Evolutionary conservation across 2,113 vertebrate genomes (phyloP), one percentile per base, ranked within the genome.

Genomic region (Odocoileus hemionus): DNA sequence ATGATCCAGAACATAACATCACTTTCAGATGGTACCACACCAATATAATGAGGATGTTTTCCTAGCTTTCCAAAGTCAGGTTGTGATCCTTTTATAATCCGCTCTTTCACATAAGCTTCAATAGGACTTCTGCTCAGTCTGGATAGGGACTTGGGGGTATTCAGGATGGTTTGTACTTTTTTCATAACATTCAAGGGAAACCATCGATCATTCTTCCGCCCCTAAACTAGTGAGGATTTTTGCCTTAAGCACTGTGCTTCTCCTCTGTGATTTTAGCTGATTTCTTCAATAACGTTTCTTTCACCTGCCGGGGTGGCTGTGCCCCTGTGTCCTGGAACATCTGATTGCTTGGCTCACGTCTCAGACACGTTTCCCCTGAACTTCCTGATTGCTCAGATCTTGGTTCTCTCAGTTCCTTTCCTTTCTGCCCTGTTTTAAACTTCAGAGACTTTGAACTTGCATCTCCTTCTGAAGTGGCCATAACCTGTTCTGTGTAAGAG

Each of bases 371-470:
- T 36, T 84, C 54, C 58, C 7, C 1, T 2, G 19, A 87, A 17
- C 28, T 21, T 25, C 21, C 76, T 5, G 47, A 61, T 3, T 2
- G 28, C n/a, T 87, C 67, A 13, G 57, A 43, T 64, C 58, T 47
- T 19, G 10, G 11, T 45, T 85, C 57, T 70, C 45, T 57, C 6
- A 0, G 36, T 8, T 15, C 7, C 17, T 89, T 97, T 93, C 67
- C 94, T 97, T 94, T 92, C 80, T 28, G 61, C 25, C 86, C 86
- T 30, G 16, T 96, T 97, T 95, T 70, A 57, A 93, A 97, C 70
- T 97, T 98, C 36, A 93, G 91, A 95, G 96, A 50, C 54, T 96
- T 80, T 79, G 78, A 97, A 96, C 25, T 93, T 97, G 60, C 86
- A 58, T 36, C 12, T 92, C 94, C 50, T 91, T 98, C 94, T 91